These are phyloP conservation scores for Asteroscopus sphinx DNA, from an alignment of 2,888 invertebrate genomes.

Conservation along the genomic window DNA sequence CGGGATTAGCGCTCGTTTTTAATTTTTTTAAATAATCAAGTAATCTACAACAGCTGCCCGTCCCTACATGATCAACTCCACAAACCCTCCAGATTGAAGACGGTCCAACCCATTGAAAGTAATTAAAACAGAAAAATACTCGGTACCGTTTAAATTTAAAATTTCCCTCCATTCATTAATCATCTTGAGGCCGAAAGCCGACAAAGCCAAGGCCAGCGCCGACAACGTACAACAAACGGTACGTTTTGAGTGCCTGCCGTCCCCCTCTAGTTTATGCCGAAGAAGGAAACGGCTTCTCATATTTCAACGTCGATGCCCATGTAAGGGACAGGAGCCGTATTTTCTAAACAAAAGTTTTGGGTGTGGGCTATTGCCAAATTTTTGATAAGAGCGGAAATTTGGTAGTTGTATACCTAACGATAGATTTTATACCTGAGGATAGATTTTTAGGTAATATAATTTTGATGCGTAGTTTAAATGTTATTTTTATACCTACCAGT, in stretches of 20 bases:
- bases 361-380: slow-evolving; percentile 35
- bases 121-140: slow-evolving; percentile 58
- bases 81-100: slow-evolving; percentile 29
- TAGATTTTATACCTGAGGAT: too few species aligned
- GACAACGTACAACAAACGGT: slow-evolving; percentile 78
- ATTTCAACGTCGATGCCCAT: slow-evolving; percentile 78
- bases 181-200: slow-evolving; percentile 74
- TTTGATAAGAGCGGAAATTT: slow-evolving; percentile 26
- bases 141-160: slow-evolving; percentile 69
- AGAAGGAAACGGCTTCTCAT: slow-evolving; percentile 65
- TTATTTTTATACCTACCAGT: too few species aligned
- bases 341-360: slow-evolving; percentile 73
- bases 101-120: slow-evolving; percentile 45
- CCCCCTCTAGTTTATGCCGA: slow-evolving; percentile 53
- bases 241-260: slow-evolving; percentile 67
- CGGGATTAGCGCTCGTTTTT: too few species aligned
- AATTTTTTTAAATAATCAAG: too few species aligned
- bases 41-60: slow-evolving; percentile 34
- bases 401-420: not conserved
- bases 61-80: slow-evolving; percentile 27
- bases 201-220: slow-evolving; percentile 71
- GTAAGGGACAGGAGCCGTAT: slow-evolving; percentile 72
- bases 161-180: slow-evolving; percentile 76
- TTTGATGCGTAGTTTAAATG: too few species aligned
- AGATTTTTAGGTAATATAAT: too few species aligned